Conservation (phyloP, 2,797 vertebrate genomes). For the Oryzias sinensis region DNA sequence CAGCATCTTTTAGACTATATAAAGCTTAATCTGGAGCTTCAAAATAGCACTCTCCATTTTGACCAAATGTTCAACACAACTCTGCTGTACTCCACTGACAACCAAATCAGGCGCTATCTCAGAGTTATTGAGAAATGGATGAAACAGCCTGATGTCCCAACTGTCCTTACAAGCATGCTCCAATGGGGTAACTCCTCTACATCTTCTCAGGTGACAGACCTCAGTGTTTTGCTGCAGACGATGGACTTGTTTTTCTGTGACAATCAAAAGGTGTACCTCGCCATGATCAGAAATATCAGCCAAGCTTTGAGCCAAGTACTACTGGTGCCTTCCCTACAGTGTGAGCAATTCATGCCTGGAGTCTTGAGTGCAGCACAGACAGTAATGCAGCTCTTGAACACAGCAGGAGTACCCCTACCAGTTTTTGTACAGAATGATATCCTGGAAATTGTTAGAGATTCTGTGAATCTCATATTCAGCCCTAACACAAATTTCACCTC, state of each 20-base stretch:
- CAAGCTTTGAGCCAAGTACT: constrained; percentile 59
- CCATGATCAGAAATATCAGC: constrained; percentile 48
- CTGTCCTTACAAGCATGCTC: constrained; percentile 52
- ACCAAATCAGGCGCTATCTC: constrained; percentile 61
- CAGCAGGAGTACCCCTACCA: constrained; percentile 12
- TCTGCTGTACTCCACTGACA: constrained; percentile 26
- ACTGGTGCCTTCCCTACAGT: constrained; percentile 54
- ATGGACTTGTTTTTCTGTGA: constrained; percentile 34
- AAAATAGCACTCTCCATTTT: constrained; percentile 22
- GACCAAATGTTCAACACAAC: constrained; percentile 34
- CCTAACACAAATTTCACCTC: constrained; percentile 47
- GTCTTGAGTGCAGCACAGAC: constrained; percentile 48
- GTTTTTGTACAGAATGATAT: constrained; percentile 41
- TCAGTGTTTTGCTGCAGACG: constrained; percentile 56
- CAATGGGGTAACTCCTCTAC: constrained; percentile 60
- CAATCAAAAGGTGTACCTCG: constrained; percentile 49
- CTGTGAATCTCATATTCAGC: constrained; percentile 55
- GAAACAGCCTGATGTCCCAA: constrained; percentile 53
- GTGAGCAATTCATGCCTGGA: constrained; percentile 53
- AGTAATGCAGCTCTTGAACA: constrained; percentile 32
- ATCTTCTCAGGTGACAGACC: constrained; percentile 46
- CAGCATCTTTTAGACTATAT: constrained; percentile 38
- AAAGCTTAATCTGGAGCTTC: constrained; percentile 36
- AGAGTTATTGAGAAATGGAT: constrained; percentile 62
- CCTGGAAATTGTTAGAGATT: constrained; percentile 41